Percentiles rank a stretch among this genome's conserved stretches.
phyloP scores from a whole-genome alignment of 2,797 vertebrate genomes.

The Aplochiton taeniatus region DNA sequence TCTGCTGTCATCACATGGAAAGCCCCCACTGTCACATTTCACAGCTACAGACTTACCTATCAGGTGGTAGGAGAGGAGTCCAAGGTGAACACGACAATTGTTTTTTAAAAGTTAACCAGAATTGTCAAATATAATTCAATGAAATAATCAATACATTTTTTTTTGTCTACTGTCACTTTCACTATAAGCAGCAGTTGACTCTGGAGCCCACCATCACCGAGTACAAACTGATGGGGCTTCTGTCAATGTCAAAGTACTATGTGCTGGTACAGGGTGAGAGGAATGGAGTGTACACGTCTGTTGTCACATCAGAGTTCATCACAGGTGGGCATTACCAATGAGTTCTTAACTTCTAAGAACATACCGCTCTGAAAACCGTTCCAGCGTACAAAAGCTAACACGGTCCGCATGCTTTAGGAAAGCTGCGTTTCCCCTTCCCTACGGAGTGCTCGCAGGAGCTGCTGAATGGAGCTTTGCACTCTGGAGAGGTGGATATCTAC shows the following conservation, averaged over 20 bases:
- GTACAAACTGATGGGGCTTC: conserved; percentile 77
- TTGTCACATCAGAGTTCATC: conserved; percentile 80
- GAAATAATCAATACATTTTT: neutral
- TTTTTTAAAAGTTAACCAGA: neutral
- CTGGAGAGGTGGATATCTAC: conserved; percentile 81
- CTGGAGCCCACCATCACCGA: conserved; percentile 73
- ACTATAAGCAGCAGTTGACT: conserved; percentile 72
- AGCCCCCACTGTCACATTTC: conserved; percentile 65
- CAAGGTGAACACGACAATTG: conserved; percentile 66
- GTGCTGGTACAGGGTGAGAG: conserved; percentile 79
- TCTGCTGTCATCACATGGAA: conserved; percentile 81
- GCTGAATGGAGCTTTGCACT: conserved; percentile 79
- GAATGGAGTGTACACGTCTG: conserved; percentile 65
- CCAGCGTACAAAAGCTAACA: neutral
- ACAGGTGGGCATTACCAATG: conserved; percentile 74
- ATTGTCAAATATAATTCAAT: neutral
- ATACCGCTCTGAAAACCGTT: neutral
- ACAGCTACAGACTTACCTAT: conserved; percentile 83
- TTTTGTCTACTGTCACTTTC: neutral
- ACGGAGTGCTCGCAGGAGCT: conserved; percentile 88
- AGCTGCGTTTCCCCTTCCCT: conserved; percentile 77
- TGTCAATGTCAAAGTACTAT: conserved; percentile 77
- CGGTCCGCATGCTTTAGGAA: conserved; percentile 59
- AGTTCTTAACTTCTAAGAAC: neutral
- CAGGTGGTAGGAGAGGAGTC: conserved; percentile 71